Evolutionary conservation across 2,113 vertebrate genomes (phyloP).

Genomic region (Entelurus aequoreus): DNA sequence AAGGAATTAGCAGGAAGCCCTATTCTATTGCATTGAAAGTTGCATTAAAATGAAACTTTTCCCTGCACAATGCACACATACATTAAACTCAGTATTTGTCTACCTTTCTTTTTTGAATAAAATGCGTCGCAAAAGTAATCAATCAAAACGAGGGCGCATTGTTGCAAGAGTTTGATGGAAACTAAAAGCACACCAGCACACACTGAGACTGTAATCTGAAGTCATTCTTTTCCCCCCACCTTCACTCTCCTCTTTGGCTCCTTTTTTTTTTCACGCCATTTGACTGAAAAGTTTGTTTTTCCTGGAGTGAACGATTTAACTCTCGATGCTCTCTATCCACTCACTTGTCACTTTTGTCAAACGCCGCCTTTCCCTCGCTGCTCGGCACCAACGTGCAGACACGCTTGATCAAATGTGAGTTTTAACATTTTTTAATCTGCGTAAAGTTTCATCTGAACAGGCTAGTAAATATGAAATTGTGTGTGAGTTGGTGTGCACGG

Average conservation of each 20-base stretch:
- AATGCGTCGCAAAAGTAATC: constrained; percentile 12
- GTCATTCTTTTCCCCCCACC: constrained; percentile 28
- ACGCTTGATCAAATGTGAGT: constrained; percentile 66
- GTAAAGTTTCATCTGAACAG: constrained; percentile 67
- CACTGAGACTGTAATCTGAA: constrained; percentile 44
- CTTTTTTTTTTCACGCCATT: constrained; percentile 34
- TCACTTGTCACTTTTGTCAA: constrained; percentile 65
- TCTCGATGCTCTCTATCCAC: constrained; percentile 50
- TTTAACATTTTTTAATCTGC: constrained; percentile 64
- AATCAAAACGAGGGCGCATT: constrained; percentile 23
- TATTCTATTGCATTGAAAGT: constrained; percentile 9
- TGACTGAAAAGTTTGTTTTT: constrained; percentile 47
- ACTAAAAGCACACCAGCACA: constrained; percentile 18
- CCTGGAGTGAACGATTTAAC: constrained; percentile 57
- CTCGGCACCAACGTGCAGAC: constrained; percentile 45
- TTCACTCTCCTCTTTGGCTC: constrained; percentile 40
- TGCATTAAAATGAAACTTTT: constrained; percentile 18
- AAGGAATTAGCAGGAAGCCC: too few relatives aligned
- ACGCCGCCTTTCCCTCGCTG: constrained; percentile 48
- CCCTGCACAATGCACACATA: constrained; percentile 1
- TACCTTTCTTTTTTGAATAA: neutral
- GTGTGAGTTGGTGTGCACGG: constrained; percentile 29
- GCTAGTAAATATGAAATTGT: constrained; percentile 53
- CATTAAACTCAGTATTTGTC: constrained; percentile 13
- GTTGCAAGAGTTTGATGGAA: constrained; percentile 23